Conservation (phyloP, 2,888 invertebrate genomes). For the Amblyteles armatorius region DNA sequence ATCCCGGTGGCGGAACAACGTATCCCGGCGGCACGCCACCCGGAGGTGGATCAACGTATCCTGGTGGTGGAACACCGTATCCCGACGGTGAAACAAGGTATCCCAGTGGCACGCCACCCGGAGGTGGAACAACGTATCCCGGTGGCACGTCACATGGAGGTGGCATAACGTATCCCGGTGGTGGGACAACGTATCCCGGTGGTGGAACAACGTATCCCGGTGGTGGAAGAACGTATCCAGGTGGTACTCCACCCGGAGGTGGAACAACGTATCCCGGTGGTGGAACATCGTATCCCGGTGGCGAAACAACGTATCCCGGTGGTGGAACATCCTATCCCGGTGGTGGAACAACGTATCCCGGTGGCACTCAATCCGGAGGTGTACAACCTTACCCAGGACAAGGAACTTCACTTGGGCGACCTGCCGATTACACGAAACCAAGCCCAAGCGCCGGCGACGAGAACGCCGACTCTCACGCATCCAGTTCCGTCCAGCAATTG, state of each 20-base stretch:
- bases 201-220: neutral
- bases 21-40: too few species aligned
- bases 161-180: neutral
- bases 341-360: conserved; percentile 54
- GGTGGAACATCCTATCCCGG: conserved; percentile 60
- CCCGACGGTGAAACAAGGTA: neutral
- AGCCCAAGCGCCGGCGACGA: conserved; percentile 82
- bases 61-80: conserved; percentile 33
- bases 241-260: conserved; percentile 2
- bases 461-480: conserved; percentile 91
- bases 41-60: too few species aligned
- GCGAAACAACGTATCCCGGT: conserved; percentile 50
- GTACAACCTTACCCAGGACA: conserved; percentile 42
- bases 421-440: conserved; percentile 54
- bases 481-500: conserved; percentile 87
- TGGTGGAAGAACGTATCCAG: neutral
- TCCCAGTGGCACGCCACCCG: too few species aligned
- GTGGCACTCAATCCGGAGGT: conserved; percentile 59
- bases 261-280: conserved; percentile 59
- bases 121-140: too few species aligned
- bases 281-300: conserved; percentile 35
- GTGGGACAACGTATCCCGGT: conserved; percentile 40
- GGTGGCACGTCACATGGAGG: too few species aligned
- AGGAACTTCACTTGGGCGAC: conserved; percentile 19
- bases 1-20: too few species aligned